These are phyloP conservation scores for Cladopsammia gracilis DNA, from an alignment of 64 coral and sea anemone species.

Conservation along the genomic window DNA sequence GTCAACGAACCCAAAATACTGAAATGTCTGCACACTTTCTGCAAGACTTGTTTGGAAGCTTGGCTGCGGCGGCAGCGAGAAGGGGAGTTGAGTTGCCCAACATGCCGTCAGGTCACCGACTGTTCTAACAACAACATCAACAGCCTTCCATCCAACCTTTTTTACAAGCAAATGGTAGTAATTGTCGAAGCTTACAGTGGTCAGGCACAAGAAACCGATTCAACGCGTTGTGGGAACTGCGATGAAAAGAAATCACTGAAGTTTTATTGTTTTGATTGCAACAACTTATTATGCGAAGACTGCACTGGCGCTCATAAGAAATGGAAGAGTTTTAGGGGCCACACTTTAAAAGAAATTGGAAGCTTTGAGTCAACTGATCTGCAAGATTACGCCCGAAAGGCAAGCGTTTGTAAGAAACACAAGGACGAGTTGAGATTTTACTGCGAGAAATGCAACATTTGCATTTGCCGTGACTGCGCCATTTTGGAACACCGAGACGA, in stretches of 20 bases:
- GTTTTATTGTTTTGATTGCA: background rate
- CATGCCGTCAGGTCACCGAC: background rate
- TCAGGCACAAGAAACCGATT: background rate
- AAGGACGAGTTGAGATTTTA: background rate
- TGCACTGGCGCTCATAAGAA: background rate
- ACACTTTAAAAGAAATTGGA: background rate
- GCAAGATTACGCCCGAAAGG: background rate
- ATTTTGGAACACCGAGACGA: no score
- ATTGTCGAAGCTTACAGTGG: slow-evolving; percentile 2
- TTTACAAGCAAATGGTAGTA: background rate
- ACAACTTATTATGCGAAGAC: background rate
- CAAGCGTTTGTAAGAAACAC: background rate
- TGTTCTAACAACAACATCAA: background rate
- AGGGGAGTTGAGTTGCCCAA: background rate
- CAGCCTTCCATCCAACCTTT: background rate
- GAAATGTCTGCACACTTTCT: background rate
- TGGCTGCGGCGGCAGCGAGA: background rate
- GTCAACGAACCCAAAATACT: background rate
- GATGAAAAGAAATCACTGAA: background rate
- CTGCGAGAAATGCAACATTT: no score
- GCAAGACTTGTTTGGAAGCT: background rate
- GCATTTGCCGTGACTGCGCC: no score
- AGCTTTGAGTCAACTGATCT: background rate
- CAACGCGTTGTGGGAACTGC: background rate
- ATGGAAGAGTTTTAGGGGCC: background rate